Percentiles rank a stretch among this genome's conserved stretches.
Conservation (phyloP, 2,888 invertebrate species). For the Perdita meconis region DNA sequence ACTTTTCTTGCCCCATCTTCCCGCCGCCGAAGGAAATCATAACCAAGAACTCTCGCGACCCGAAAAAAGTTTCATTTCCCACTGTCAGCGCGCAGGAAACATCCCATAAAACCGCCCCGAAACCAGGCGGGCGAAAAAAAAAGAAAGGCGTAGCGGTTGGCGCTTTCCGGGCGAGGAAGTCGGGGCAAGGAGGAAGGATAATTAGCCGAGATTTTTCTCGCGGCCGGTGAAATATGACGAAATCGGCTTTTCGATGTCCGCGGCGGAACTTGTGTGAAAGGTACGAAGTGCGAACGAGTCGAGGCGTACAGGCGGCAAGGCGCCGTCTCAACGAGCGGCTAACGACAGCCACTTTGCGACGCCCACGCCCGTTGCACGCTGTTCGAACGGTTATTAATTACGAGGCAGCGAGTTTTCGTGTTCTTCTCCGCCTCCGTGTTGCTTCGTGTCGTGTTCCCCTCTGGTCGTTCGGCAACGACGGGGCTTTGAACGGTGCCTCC, state of each 20-base stretch:
- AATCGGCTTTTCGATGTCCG: constrained; percentile 38
- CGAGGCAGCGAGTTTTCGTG: constrained; percentile 67
- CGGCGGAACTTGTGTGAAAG: constrained; percentile 25
- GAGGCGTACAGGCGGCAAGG: constrained; percentile 39
- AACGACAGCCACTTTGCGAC: constrained; percentile 74
- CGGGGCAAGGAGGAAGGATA: constrained; percentile 15
- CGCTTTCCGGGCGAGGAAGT: neutral
- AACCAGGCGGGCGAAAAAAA: neutral
- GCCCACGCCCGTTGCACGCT: constrained; percentile 62
- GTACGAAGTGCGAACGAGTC: constrained; percentile 58
- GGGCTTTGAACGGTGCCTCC: constrained; percentile 50
- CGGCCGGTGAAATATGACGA: constrained; percentile 40
- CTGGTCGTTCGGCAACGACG: constrained; percentile 41
- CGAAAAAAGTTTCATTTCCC: neutral
- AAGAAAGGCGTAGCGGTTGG: neutral
- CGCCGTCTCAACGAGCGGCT: constrained; percentile 70
- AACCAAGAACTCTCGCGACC: too few species aligned
- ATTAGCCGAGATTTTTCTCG: constrained; percentile 50
- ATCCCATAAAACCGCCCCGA: neutral
- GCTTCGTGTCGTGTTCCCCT: constrained; percentile 52
- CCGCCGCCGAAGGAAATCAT: too few species aligned
- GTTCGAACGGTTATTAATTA: constrained; percentile 71
- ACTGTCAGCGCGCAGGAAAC: neutral
- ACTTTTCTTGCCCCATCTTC: too few species aligned
- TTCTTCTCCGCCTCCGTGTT: constrained; percentile 54